These are phyloP conservation scores for Macrostomum lignano DNA, from an alignment of 1,140 invertebrate genomes.

Conservation along the genomic window DNA sequence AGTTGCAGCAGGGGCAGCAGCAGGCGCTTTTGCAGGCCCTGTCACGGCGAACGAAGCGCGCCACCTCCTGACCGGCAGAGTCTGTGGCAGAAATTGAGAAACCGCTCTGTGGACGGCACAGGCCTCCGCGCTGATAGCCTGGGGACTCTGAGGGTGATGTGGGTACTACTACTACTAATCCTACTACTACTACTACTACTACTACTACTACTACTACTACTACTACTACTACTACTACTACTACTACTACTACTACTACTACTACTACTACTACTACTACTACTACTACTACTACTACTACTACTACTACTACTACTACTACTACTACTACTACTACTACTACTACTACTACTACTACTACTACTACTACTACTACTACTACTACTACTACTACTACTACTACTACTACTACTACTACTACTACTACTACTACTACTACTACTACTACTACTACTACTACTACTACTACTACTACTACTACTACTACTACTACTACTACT, in stretches of 20 bases:
- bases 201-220: conserved; percentile 7
- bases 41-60: no score
- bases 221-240: conserved; percentile 8
- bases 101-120: no score
- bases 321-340: conserved; percentile 8
- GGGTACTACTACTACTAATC: no score
- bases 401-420: conserved; percentile 5
- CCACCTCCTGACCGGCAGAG: no score
- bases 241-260: conserved; percentile 5
- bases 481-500: conserved; percentile 7
- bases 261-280: conserved; percentile 8
- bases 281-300: conserved; percentile 9
- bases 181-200: no score
- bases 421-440: conserved; percentile 9
- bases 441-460: conserved; percentile 9
- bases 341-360: conserved; percentile 7
- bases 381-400: conserved; percentile 8
- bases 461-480: conserved; percentile 9
- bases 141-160: no score
- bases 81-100: no score
- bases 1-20: no score
- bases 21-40: no score
- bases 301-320: conserved; percentile 10
- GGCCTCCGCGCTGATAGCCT: no score
- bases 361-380: conserved; percentile 8